Conservation (phyloP, 2,797 vertebrate genomes). For the Pseudopleuronectes americanus region DNA sequence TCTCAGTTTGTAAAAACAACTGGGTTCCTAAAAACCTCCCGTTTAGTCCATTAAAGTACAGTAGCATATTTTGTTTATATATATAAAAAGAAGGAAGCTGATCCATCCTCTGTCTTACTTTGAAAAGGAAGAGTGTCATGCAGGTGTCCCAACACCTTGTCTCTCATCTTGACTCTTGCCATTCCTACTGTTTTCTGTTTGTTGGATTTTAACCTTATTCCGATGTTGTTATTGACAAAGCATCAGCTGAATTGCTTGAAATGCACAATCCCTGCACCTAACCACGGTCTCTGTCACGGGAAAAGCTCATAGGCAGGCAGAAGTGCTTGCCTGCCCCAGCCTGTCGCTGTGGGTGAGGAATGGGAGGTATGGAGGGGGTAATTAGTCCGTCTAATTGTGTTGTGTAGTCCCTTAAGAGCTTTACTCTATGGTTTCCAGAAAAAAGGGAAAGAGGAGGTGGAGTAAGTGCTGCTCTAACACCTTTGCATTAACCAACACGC, state of each 20-base stretch:
- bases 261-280: slow-evolving; percentile 9
- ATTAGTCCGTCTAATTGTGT: slow-evolving; percentile 77
- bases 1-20: slow-evolving; percentile 44
- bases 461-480: slow-evolving; percentile 53
- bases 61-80: no score
- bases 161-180: neutral
- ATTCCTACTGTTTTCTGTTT: neutral
- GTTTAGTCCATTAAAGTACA: neutral
- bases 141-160: no score
- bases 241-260: slow-evolving; percentile 14
- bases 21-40: neutral
- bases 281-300: slow-evolving; percentile 8
- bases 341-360: slow-evolving; percentile 68
- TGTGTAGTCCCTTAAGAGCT: slow-evolving; percentile 50
- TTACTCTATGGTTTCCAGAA: slow-evolving; percentile 24
- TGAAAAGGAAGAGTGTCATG: neutral
- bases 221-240: neutral
- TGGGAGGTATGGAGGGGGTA: slow-evolving; percentile 71
- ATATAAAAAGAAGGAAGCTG: neutral
- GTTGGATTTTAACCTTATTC: neutral
- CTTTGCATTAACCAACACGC: slow-evolving; percentile 36
- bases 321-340: slow-evolving; percentile 60
- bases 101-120: neutral
- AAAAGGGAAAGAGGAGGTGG: slow-evolving; percentile 29
- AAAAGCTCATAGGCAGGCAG: slow-evolving; percentile 20